Conservation (phyloP, 2,888 invertebrate genomes). For the Brenthis daphne region DNA sequence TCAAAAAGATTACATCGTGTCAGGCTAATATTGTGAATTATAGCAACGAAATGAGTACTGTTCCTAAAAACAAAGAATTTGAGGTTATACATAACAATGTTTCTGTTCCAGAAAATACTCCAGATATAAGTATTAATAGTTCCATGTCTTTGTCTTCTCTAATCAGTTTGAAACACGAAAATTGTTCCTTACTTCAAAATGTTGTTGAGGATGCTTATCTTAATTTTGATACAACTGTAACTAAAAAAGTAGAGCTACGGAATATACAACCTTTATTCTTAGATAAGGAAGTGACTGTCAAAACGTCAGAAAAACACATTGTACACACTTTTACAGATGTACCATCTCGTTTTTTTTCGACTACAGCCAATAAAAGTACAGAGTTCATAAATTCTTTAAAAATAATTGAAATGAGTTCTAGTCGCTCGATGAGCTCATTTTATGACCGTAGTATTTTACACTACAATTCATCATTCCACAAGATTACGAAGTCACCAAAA, state of each 20-base stretch:
- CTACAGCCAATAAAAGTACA: conserved; percentile 47
- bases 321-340: conserved; percentile 54
- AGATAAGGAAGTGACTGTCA: conserved; percentile 62
- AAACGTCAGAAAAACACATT: conserved; percentile 46
- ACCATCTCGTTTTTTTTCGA: conserved; percentile 51
- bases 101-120: conserved; percentile 42
- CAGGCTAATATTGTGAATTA: conserved; percentile 51
- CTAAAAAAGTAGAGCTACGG: conserved; percentile 17
- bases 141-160: conserved; percentile 54
- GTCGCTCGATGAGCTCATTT: conserved; percentile 50
- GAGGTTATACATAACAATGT: conserved; percentile 51
- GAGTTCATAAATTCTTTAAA: conserved; percentile 51
- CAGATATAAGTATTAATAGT: conserved; percentile 44
- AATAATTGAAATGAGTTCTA: conserved; percentile 51
- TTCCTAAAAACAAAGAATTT: conserved; percentile 43
- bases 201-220: conserved; percentile 32
- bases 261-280: conserved; percentile 41
- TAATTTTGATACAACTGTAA: conserved; percentile 15
- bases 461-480: conserved; percentile 43
- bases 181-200: conserved; percentile 49
- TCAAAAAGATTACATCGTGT: conserved; percentile 66
- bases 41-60: conserved; percentile 28
- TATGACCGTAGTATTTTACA: conserved; percentile 46
- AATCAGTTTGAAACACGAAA: conserved; percentile 52
- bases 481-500: conserved; percentile 45